Conservation (phyloP, 2,888 invertebrate species). For the Hypercompe scribonia region DNA sequence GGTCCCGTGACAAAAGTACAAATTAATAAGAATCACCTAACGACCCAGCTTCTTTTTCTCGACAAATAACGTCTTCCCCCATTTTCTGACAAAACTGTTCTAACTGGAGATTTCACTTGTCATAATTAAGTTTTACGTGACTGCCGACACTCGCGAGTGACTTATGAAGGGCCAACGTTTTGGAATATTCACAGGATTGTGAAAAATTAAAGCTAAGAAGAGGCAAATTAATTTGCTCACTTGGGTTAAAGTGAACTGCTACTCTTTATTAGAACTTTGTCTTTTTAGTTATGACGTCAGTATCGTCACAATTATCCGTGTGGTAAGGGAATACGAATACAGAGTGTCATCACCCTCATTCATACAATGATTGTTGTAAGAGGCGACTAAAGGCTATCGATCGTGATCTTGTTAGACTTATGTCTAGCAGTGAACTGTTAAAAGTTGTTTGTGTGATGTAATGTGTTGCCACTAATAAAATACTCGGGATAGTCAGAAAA, state of each 20-base stretch:
- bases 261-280: neutral
- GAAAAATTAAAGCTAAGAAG: neutral
- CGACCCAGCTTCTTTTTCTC: constrained; percentile 51
- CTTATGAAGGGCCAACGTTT: constrained; percentile 3
- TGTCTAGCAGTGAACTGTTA: no score
- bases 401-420: no score
- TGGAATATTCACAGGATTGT: neutral
- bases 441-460: no score
- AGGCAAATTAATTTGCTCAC: neutral
- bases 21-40: constrained; percentile 77
- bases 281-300: neutral
- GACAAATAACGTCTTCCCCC: constrained; percentile 40
- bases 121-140: constrained; percentile 26
- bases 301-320: no score
- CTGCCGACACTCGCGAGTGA: constrained; percentile 4
- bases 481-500: neutral
- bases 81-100: constrained; percentile 40
- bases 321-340: no score
- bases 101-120: constrained; percentile 45
- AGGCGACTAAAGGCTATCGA: no score
- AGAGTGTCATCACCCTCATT: no score
- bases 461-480: neutral
- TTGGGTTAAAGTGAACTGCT: neutral
- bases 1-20: constrained; percentile 63
- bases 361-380: no score